Evolutionary conservation across 2,888 invertebrate genomes (phyloP).

Genomic region (Actias luna): DNA sequence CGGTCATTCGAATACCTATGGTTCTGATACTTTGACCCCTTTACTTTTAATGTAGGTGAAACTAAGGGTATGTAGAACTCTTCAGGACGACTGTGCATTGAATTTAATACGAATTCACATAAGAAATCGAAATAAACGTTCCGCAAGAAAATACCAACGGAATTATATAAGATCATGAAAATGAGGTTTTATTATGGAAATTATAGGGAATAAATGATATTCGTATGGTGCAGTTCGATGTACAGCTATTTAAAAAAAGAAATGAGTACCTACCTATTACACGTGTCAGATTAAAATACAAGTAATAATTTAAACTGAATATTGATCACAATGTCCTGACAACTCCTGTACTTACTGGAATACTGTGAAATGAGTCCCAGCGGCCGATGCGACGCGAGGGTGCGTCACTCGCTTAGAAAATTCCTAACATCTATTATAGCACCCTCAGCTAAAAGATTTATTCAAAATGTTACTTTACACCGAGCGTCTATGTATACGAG

Average conservation of each 20-base stretch:
- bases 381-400: conserved; percentile 45
- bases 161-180: no score
- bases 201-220: no score
- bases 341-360: conserved; percentile 37
- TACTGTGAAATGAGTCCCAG: conserved; percentile 1
- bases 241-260: no score
- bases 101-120: no score
- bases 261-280: no score
- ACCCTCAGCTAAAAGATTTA: conserved; percentile 75
- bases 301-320: not conserved
- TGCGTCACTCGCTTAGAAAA: conserved; percentile 63
- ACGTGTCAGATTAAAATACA: not conserved
- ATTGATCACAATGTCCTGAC: conserved; percentile 37
- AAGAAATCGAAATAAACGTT: no score
- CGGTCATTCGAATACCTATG: not conserved
- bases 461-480: conserved; percentile 82
- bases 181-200: no score
- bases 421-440: conserved; percentile 74
- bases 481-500: conserved; percentile 57
- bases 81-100: no score
- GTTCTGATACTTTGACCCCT: not conserved
- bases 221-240: no score
- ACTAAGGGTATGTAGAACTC: no score
- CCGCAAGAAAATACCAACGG: no score
- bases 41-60: no score